Conservation (phyloP, 2,888 invertebrate genomes). For the Tenthredo amoena region DNA sequence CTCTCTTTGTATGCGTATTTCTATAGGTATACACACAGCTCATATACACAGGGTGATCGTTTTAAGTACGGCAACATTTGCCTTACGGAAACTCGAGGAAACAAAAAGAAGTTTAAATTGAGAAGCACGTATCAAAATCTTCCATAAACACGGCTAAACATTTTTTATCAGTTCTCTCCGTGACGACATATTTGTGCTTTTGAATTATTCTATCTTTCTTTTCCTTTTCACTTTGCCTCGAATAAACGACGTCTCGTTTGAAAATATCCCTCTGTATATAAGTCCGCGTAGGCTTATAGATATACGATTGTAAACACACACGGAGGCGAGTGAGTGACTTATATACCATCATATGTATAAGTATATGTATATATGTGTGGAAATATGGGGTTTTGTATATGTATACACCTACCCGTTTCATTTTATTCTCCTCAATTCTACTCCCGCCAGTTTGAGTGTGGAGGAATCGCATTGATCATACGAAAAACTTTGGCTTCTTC, state of each 20-base stretch:
- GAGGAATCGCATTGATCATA: conserved; percentile 48
- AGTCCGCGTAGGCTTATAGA: not conserved
- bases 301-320: not conserved
- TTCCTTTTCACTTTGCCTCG: not conserved
- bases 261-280: not conserved
- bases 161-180: not conserved
- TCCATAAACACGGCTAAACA: not conserved
- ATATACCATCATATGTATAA: not conserved
- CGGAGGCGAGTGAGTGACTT: not conserved
- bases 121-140: not conserved
- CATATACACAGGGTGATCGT: conserved; percentile 43
- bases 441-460: not conserved
- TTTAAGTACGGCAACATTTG: conserved; percentile 4
- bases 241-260: not conserved
- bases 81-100: not conserved
- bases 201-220: not conserved
- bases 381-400: not conserved
- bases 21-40: conserved; percentile 25
- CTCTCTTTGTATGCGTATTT: conserved; percentile 54
- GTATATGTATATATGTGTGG: not conserved
- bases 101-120: not conserved
- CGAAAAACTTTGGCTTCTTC: conserved; percentile 40
- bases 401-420: conserved; percentile 22
- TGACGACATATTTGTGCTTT: not conserved
- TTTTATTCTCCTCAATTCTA: conserved; percentile 25